Conservation (phyloP, 2,113 vertebrate genomes). For the Microcebus ravelobensis region DNA sequence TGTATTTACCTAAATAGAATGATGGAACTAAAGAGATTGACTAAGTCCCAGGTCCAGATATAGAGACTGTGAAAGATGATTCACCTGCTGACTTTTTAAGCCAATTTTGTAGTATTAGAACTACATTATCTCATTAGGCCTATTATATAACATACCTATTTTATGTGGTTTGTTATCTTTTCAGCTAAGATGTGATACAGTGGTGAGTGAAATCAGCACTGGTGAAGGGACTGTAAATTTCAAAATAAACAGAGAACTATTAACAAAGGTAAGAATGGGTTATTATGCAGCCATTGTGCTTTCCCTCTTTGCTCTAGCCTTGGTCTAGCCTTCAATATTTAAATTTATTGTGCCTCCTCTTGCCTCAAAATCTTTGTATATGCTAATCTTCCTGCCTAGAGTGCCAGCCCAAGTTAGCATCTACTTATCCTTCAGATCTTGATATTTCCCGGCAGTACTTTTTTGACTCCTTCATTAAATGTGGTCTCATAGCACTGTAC, state of each 20-base stretch:
- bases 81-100: neutral
- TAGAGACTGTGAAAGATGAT: neutral
- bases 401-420: neutral
- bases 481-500: neutral
- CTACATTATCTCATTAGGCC: neutral
- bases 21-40: neutral
- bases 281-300: neutral
- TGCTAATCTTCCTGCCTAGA: neutral
- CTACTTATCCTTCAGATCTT: neutral
- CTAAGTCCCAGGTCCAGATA: neutral
- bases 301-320: neutral
- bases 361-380: neutral
- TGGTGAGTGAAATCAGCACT: slow-evolving; percentile 90
- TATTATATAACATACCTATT: slow-evolving; percentile 10
- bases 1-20: neutral
- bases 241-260: slow-evolving; percentile 90
- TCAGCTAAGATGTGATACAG: slow-evolving; percentile 90
- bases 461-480: neutral
- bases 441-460: neutral
- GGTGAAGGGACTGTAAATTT: slow-evolving; percentile 90
- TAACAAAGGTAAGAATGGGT: slow-evolving; percentile 89
- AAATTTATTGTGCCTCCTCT: neutral
- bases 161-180: slow-evolving; percentile 62
- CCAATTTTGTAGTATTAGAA: neutral
- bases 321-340: neutral